Base-by-base conservation (phyloP, 2,888 invertebrate species). In the Pelosia muscerda region DNA sequence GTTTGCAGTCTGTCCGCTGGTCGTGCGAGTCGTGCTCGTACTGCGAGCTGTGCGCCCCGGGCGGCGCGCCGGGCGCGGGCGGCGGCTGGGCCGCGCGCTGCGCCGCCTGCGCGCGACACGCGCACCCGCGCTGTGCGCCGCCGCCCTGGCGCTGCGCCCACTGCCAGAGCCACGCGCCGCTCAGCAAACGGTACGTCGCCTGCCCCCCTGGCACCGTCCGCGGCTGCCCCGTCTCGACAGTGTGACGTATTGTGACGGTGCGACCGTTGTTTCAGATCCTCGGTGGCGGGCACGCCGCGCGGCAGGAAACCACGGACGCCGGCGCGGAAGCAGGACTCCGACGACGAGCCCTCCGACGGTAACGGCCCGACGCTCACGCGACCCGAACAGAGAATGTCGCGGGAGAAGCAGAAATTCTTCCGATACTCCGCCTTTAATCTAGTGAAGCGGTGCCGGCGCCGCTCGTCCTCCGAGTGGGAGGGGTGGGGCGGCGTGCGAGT, bases 391-490 rank as follows among this genome's bases (percentile, higher is more conserved):
- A 96, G 96, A 89, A 97, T 97, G 96, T 97, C 97, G 78, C 97
- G 97, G 95, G 97, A 98, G 95, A 98, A 97, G 92, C 97, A 97
- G 93, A 97, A 97, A 93, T 97, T 97, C 95, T 98, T 98, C 95
- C 95, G 97, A 89, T 96, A 96, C 88, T 97, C 97, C 83, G 97
- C 97, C 66, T 97, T 97, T 90, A 97, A 97, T 90, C 95, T 97
- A 74, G 96, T 96, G 79, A 96, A 96, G 89, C 94, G 94, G 64
- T 83, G 82, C 66, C 85, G 89, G 63, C 86, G 93, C 71, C 87
- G 84, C 67, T 88, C 90, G 63, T 79, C 79, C 63, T 90, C 92
- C 67, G 90, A 90, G 80, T 92, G 92, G 92, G 93, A 91, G 82
- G 90, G 91, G 64, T 92, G 92, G 90, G 90, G 90, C 90, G 92